These are phyloP conservation scores for Cyprinodon tularosa DNA, from an alignment of 2,113 vertebrate species.

Conservation along the genomic window DNA sequence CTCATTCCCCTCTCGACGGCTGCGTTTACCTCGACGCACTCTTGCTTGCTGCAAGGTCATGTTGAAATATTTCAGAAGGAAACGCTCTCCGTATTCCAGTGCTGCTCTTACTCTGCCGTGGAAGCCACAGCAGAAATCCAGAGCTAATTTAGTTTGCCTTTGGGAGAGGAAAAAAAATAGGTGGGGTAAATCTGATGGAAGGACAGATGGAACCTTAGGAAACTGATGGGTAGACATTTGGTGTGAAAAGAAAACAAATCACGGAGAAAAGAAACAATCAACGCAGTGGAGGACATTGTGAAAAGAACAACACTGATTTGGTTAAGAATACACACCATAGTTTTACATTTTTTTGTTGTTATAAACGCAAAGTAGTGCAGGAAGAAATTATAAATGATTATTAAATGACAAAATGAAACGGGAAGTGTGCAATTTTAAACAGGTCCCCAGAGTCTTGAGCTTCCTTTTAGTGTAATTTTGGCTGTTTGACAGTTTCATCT, in stretches of 20 bases:
- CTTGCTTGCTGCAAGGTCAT: conserved; percentile 66
- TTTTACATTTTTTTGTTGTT: not conserved
- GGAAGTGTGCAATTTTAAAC: no score
- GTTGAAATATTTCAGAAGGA: conserved; percentile 49
- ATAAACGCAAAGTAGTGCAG: not conserved
- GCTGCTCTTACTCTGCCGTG: conserved; percentile 8
- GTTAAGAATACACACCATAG: not conserved
- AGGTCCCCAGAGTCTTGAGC: no score
- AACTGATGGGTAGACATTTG: conserved; percentile 16
- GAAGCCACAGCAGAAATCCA: conserved; percentile 26
- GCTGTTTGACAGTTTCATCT: no score
- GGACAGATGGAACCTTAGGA: conserved; percentile 30
- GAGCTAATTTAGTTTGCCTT: conserved; percentile 53
- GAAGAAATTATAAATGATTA: not conserved
- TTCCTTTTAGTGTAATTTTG: no score
- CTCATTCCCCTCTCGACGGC: conserved; percentile 50
- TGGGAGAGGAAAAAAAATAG: conserved; percentile 15
- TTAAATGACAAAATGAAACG: no score
- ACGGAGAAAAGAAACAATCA: not conserved
- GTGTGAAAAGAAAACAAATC: not conserved
- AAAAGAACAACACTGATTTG: not conserved
- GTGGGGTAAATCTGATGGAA: conserved; percentile 36
- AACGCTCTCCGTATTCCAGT: conserved; percentile 29
- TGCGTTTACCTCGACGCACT: conserved; percentile 43
- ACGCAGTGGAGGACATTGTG: not conserved